These are phyloP conservation scores for Nasua narica DNA, from an alignment of 2,797 vertebrate species.

Conservation along the genomic window DNA sequence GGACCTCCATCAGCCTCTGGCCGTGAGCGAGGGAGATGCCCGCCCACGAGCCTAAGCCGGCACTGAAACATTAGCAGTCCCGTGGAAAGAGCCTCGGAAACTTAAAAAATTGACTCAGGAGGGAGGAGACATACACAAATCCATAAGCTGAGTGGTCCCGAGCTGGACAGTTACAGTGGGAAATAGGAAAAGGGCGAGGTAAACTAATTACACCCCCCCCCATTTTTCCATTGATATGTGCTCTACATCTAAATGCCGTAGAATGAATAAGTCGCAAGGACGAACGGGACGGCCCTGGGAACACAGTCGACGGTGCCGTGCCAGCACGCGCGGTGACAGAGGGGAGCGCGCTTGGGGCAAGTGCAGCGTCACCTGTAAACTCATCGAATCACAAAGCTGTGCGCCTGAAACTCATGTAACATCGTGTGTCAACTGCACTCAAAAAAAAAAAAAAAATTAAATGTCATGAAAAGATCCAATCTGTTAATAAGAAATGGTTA, in stretches of 20 bases:
- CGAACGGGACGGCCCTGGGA: too few species aligned
- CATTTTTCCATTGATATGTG: not conserved
- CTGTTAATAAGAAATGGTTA: not conserved
- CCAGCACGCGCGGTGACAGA: accelerated
- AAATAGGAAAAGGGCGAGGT: too few species aligned
- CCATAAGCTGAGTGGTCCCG: accelerated
- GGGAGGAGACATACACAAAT: too few species aligned
- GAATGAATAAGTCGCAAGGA: not conserved
- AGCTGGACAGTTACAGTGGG: not conserved
- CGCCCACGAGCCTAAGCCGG: accelerated
- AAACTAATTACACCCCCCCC: not conserved
- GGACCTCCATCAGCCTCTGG: not conserved
- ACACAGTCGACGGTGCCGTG: accelerated
- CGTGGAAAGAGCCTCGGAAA: not conserved
- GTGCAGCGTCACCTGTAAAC: not conserved
- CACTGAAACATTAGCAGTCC: not conserved
- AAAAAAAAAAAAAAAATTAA: too few species aligned
- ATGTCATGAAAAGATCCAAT: not conserved
- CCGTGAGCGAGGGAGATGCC: too few species aligned
- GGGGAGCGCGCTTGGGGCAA: accelerated
- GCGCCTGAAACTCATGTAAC: not conserved
- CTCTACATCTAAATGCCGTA: not conserved
- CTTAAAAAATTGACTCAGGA: not conserved
- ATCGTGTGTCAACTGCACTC: not conserved
- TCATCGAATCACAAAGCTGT: accelerated